Conservation (phyloP, 2,113 vertebrate species). For the Paedocypris sp. region DNA sequence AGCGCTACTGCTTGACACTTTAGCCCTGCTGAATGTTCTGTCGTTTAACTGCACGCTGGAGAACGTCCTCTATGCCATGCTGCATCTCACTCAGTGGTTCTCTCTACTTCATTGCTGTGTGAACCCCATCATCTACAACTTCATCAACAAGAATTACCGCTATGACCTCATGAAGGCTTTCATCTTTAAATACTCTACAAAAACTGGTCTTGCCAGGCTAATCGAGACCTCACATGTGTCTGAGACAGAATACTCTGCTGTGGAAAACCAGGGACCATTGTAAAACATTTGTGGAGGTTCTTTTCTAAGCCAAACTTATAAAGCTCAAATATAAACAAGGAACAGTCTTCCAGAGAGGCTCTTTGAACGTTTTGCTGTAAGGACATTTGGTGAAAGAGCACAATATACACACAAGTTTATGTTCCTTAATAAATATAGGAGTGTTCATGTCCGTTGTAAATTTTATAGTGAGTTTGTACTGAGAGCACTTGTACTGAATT, state of each 20-base stretch:
- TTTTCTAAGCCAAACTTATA: not conserved
- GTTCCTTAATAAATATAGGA: slow-evolving; percentile 8
- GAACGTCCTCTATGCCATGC: slow-evolving; percentile 66
- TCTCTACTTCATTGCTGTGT: slow-evolving; percentile 80
- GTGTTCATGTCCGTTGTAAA: slow-evolving; percentile 14
- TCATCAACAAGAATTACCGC: slow-evolving; percentile 77
- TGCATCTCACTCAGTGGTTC: slow-evolving; percentile 79
- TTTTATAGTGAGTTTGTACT: not conserved
- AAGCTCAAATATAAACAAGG: slow-evolving; percentile 1
- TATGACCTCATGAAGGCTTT: slow-evolving; percentile 89
- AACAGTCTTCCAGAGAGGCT: not conserved
- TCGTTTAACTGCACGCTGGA: slow-evolving; percentile 78
- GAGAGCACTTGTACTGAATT: slow-evolving; percentile 35
- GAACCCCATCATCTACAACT: slow-evolving; percentile 82
- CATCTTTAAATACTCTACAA: slow-evolving; percentile 85
- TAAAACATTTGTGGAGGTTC: slow-evolving; percentile 11
- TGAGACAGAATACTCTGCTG: slow-evolving; percentile 68
- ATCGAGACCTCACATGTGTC: slow-evolving; percentile 71
- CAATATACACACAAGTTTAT: slow-evolving; percentile 14
- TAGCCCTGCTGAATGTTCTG: slow-evolving; percentile 64
- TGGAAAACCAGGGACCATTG: slow-evolving; percentile 55
- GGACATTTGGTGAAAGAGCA: not conserved
- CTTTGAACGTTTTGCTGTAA: not conserved
- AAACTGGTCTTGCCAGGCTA: slow-evolving; percentile 77
- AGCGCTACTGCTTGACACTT: slow-evolving; percentile 71